Base-by-base conservation (phyloP, 2,888 invertebrate genomes). In the Scaptodrosophila latifasciaeformis region DNA sequence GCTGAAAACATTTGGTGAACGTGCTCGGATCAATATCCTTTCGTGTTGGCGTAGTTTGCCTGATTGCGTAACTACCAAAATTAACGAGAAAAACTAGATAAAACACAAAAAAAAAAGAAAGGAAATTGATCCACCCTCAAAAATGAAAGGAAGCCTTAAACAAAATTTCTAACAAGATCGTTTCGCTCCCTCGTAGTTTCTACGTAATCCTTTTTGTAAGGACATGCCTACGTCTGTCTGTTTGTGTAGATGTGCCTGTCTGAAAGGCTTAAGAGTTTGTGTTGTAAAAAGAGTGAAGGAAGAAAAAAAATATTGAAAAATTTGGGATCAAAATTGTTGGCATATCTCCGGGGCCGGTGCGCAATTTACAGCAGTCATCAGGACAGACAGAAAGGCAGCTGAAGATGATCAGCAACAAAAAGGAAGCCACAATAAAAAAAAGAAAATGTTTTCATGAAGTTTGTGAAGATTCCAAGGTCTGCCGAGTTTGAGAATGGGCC, bases 181-280 rank as follows among this genome's bases (percentile, higher is more conserved):
- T n/a, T 68, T 71, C 44, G 30, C 49, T 30, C 44, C 51, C 44
- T 72, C 56, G 24, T 66, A 63, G 63, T 76, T 72, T 49, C 67
- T 65, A 77, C 77, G 77, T 82, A 82, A 82, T 82, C 82, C 82
- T 82, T 82, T 82, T 82, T 82, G 83, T 82, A 70, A 72, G 66
- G 70, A 66, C 83, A 83, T 82, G 83, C 79, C 51, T 37, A 13
- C 66, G 39, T 55, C 57, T 44, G 48, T 45, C 27, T 62, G 39
- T 51, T 47, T 49, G 31, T 55, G 55, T 51, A 59, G 58, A 45
- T 49, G 56, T 37, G 60, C 56, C 58, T 58, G 55, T 52, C 55
- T 74, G 59, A 78, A 78, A 80, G 77, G 77, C 78, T 78, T 80
- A 52, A 48, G 46, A 50, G n/a, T n/a, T 42, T 49, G 65, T 47